Evolutionary conservation across 2,888 invertebrate genomes (phyloP).

Genomic region (Trachelus stipa): DNA sequence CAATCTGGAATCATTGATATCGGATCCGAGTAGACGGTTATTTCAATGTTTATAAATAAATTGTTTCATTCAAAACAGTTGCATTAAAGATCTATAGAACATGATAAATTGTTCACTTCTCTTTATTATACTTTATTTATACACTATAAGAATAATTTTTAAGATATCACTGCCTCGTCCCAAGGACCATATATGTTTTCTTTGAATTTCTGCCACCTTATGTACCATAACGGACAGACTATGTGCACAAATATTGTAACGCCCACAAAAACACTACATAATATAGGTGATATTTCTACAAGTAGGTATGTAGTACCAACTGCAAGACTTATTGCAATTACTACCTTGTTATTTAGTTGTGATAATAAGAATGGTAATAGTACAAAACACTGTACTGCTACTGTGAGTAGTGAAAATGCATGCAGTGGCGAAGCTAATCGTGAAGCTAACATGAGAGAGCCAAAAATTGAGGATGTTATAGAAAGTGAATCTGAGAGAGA

Average conservation of each 20-base stretch:
- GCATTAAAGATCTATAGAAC: background rate
- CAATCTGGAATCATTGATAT: background rate
- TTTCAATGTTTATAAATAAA: background rate
- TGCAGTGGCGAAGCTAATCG: slow-evolving; percentile 86
- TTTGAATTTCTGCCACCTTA: slow-evolving; percentile 82
- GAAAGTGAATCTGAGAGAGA: slow-evolving; percentile 93
- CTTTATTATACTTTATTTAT: background rate
- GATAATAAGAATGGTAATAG: slow-evolving; percentile 85
- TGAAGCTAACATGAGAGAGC: slow-evolving; percentile 94
- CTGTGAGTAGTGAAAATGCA: slow-evolving; percentile 90
- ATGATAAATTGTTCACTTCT: background rate
- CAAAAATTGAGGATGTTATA: slow-evolving; percentile 94
- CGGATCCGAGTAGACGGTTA: background rate
- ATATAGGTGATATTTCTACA: slow-evolving; percentile 69
- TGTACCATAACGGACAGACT: slow-evolving; percentile 81
- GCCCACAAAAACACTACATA: slow-evolving; percentile 73
- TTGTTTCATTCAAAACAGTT: background rate
- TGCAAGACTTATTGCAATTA: slow-evolving; percentile 70
- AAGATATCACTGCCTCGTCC: slow-evolving; percentile 86
- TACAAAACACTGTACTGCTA: slow-evolving; percentile 90
- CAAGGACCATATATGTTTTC: slow-evolving; percentile 97
- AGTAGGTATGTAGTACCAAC: slow-evolving; percentile 69
- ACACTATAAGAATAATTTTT: background rate
- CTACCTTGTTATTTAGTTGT: slow-evolving; percentile 71
- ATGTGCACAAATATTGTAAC: slow-evolving; percentile 76